Evolutionary conservation across 1,140 invertebrate species (phyloP).

Genomic region (Sesamia nonagrioides): DNA sequence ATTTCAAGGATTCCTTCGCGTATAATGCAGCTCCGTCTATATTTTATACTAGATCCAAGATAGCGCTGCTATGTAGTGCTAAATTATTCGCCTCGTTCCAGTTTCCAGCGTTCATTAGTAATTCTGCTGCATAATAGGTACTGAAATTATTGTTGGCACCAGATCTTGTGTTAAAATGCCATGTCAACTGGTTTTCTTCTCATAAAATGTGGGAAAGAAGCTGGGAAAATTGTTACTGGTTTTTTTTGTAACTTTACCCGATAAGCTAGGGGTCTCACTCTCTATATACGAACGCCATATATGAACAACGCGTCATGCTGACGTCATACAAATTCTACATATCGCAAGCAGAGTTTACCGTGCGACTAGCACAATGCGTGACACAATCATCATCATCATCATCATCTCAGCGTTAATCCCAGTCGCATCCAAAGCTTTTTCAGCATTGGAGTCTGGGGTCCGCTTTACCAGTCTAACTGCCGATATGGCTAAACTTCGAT

Average conservation of each 20-base stretch:
- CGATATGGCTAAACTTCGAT: too few species aligned
- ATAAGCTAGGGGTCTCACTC: too few species aligned
- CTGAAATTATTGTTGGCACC: slow-evolving; percentile 8
- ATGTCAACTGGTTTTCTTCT: background rate
- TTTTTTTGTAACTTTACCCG: background rate
- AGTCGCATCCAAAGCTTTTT: too few species aligned
- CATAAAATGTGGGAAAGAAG: background rate
- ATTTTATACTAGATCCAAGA: slow-evolving; percentile 5
- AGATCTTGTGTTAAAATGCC: background rate
- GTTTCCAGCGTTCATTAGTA: slow-evolving; percentile 30
- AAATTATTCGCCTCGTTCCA: slow-evolving; percentile 33
- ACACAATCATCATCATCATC: too few species aligned
- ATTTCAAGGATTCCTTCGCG: background rate
- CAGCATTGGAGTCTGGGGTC: too few species aligned
- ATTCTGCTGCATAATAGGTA: slow-evolving; percentile 28
- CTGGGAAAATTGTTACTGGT: background rate
- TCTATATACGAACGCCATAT: too few species aligned
- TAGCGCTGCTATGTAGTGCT: slow-evolving; percentile 7
- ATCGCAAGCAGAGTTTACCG: too few species aligned
- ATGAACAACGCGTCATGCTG: too few species aligned
- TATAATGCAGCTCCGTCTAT: background rate
- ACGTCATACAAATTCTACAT: too few species aligned
- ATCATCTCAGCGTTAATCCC: too few species aligned
- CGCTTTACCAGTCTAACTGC: too few species aligned
- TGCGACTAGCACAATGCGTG: too few species aligned